Evolutionary conservation across 2,113 vertebrate species (phyloP), one percentile per base, ranked within the genome.

Genomic region (Perccottus glenii): DNA sequence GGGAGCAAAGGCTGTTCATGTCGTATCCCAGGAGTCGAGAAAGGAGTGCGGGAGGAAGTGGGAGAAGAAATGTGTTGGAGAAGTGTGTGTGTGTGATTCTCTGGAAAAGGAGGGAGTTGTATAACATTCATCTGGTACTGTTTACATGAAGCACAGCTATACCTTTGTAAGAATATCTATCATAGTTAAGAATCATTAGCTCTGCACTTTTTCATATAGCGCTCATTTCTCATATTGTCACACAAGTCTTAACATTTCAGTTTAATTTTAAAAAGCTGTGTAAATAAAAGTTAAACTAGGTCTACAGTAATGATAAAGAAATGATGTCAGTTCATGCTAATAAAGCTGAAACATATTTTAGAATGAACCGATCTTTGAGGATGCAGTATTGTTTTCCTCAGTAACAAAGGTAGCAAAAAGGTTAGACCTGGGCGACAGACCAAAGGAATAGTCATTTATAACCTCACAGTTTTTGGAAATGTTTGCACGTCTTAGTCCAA

Each of bases 11-110:
- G 62, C 50, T n/a, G 64, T 19, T 53, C 5, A 2, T 55, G 46
- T 38, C 38, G 40, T 14, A 78, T 78, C 70, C 62, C 53, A 48
- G 60, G 69, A 81, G 70, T 62, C n/a, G 64, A 19, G 59, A 53
- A 67, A 46, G 82, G 81, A 82, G 79, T 79, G 73, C 57, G 32
- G 49, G 36, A 60, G 77, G 70, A 83, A 78, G 75, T 53, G 62
- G 61, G 77, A 77, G 70, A 83, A 68, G 64, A 70, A n/a, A n/a
- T 78, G 57, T 63, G 56, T 60, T 57, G 60, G 48, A 57, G 14
- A 33, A 70, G 69, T 73, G 64, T 76, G 83, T 78, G 78, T 60
- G 52, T 78, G 60, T 51, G 83, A 88, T 88, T 58, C 7, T 63
- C 50, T 32, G 60, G 67, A 71, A 60, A 46, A 42, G 67, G 67